Base-by-base conservation (phyloP, 2,113 vertebrate species). In the Recurvirostra avosetta region DNA sequence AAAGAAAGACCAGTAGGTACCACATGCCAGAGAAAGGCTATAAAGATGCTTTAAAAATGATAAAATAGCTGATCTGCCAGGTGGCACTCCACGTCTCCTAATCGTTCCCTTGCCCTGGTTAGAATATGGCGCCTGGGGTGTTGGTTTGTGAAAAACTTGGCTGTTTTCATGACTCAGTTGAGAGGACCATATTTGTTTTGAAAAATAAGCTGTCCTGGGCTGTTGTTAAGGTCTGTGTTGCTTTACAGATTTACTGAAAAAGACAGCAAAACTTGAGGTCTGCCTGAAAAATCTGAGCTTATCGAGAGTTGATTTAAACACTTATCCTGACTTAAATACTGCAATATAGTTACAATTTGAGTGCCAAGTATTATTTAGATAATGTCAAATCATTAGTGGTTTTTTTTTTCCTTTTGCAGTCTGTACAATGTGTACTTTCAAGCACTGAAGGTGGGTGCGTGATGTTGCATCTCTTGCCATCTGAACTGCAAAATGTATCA, bases 401-500 rank as follows among this genome's bases (percentile, higher is more conserved):
- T 72, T 50, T 36, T 38, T 65, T 67, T 52, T 52, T 71, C 50
- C 63, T 56, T 92, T 83, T 71, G 34, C 41, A 74, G 34, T 59
- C 78, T 47, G 40, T 65, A 34, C 91, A 75, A 2, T 36, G 49
- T 40, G 32, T 86, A 34, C 49, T 84, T 88, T 67, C 7, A 11
- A 86, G 53, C 2, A 6, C 15, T 80, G 76, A 73, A 94, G 83
- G 62, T 41, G 61, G 34, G 65, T 89, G 66, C 7, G 2, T 95
- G 77, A 55, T 96, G 45, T 74, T 81, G 62, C 74, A 49, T 93
- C 68, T 65, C 77, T 67, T 71, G 91, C 74, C 90, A 67, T 96
- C 92, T 91, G 96, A 97, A 27, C 50, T 88, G 81, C 89, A 91
- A 3, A 91, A 77, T 72, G 84, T 94, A 61, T 84, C 80, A 20